These are phyloP conservation scores for Lasioglossum morio DNA, from an alignment of 2,888 invertebrate genomes.

Conservation along the genomic window DNA sequence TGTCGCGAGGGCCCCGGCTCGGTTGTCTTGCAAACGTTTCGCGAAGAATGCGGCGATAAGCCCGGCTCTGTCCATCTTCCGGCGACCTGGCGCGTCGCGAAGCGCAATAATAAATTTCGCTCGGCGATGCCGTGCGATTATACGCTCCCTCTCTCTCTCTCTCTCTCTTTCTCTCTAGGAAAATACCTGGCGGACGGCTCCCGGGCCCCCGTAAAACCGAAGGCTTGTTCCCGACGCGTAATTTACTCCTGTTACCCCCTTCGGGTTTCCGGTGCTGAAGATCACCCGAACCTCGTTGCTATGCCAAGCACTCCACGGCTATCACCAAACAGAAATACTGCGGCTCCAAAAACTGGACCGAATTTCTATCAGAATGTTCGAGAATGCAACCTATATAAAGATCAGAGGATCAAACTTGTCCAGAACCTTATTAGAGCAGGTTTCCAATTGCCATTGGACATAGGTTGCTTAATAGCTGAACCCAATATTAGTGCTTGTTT, in stretches of 20 bases:
- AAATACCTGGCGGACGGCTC: constrained; percentile 49
- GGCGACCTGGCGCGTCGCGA: constrained; percentile 26
- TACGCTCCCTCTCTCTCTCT: constrained; percentile 7
- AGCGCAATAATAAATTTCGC: constrained; percentile 54
- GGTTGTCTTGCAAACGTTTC: constrained; percentile 43
- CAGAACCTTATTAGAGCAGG: too few species aligned
- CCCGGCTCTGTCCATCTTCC: constrained; percentile 48
- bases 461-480: too few species aligned
- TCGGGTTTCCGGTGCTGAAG: constrained; percentile 28
- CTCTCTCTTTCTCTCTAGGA: constrained; percentile 13
- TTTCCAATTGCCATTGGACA: too few species aligned
- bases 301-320: not conserved
- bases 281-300: constrained; percentile 26
- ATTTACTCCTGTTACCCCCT: constrained; percentile 50
- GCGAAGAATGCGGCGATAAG: constrained; percentile 60
- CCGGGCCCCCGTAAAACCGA: constrained; percentile 49
- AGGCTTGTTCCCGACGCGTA: constrained; percentile 48
- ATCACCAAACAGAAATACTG: not conserved
- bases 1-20: constrained; percentile 1
- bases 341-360: not conserved
- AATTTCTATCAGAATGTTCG: not conserved
- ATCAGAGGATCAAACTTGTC: too few species aligned
- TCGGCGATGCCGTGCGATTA: constrained; percentile 46
- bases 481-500: too few species aligned
- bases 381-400: too few species aligned